Evolutionary conservation across 2,888 invertebrate species (phyloP).

Genomic region (Eupithecia pulchellata): DNA sequence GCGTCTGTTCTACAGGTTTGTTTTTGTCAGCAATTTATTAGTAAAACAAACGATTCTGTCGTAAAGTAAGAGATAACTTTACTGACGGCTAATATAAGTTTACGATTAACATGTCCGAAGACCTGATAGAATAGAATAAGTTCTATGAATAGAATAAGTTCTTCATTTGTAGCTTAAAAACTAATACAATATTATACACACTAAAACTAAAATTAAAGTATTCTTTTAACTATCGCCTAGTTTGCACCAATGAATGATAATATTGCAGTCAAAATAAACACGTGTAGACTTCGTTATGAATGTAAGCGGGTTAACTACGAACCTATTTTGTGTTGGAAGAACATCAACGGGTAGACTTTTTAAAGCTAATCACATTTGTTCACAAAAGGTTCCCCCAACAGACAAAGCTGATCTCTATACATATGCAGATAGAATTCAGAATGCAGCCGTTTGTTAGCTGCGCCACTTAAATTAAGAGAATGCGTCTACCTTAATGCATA

Average conservation of each 20-base stretch:
- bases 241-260: not conserved
- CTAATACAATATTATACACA: too few species aligned
- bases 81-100: not conserved
- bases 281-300: too few species aligned
- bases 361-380: not conserved
- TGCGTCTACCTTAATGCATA: slow-evolving; percentile 43
- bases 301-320: too few species aligned
- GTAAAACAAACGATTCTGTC: not conserved
- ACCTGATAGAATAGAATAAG: too few species aligned
- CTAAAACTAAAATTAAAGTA: too few species aligned
- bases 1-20: not conserved
- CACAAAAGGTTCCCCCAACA: slow-evolving; percentile 2
- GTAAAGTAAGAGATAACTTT: not conserved
- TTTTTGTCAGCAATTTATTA: not conserved
- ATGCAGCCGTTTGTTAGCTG: slow-evolving; percentile 20
- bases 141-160: too few species aligned
- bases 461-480: slow-evolving; percentile 50
- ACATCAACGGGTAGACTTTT: not conserved
- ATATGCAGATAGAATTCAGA: slow-evolving; percentile 7
- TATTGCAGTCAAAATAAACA: not conserved
- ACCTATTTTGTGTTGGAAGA: too few species aligned
- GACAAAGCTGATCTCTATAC: not conserved
- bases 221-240: too few species aligned
- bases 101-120: too few species aligned
- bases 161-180: too few species aligned